phyloP scores from a whole-genome alignment of 23 tunicate genomes.

The Ascidia mentula region DNA sequence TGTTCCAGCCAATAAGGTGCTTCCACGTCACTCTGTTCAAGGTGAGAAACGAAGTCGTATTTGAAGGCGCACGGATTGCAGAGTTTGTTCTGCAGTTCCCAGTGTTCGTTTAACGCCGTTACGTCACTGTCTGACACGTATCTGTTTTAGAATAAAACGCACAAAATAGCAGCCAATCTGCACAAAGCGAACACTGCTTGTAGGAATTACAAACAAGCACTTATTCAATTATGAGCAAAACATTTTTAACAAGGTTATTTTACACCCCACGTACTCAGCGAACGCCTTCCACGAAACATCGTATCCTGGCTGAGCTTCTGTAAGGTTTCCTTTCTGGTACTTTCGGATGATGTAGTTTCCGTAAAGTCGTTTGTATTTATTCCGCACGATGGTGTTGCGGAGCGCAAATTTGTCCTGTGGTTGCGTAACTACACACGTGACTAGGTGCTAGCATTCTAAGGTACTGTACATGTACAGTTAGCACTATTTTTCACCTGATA shows the following conservation, averaged over 20 bases:
- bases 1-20: neutral
- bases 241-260: too few relatives aligned
- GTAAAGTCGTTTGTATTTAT: neutral
- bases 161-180: too few relatives aligned
- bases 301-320: neutral
- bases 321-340: neutral
- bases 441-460: too few relatives aligned
- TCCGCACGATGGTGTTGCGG: conserved; percentile 9
- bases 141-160: too few relatives aligned
- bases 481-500: too few relatives aligned
- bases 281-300: neutral
- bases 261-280: neutral
- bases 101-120: neutral
- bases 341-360: neutral
- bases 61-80: neutral
- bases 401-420: neutral
- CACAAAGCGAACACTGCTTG: too few relatives aligned
- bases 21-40: conserved; percentile 2
- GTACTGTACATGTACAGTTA: neutral
- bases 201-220: too few relatives aligned
- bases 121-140: neutral
- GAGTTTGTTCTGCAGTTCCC: neutral
- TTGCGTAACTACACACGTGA: too few relatives aligned
- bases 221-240: too few relatives aligned
- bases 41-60: neutral